Base-by-base conservation (phyloP, 2,888 invertebrate genomes). In the Eupithecia subumbrata region DNA sequence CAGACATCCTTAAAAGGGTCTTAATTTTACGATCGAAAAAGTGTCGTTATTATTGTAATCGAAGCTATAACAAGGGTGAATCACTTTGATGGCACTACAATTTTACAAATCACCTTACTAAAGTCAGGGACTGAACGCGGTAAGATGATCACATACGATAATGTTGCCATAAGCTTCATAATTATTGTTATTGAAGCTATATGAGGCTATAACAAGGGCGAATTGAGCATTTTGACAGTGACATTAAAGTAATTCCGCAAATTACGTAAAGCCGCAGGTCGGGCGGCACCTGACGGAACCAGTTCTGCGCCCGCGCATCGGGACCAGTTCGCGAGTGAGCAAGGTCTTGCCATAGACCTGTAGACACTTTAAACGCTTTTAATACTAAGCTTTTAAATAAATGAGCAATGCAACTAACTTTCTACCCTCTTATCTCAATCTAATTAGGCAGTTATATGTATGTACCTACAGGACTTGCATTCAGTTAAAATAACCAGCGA, bases 321-420 rank as follows among this genome's bases (percentile, higher is more conserved):
- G 84, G 88, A 93, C 93, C 91, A 88, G 93, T 92, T 90, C 83
- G 78, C 82, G 86, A 87, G 78, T 82, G 86, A 87, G 89, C 93
- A 92, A 93, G 93, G 94, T 93, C 93, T 87, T 88, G 87, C 84
- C 90, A 88, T 88, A 89, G 87, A 86, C 87, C 82, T 84, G 84
- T 84, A 77, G 8, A n/a, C 48, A 48, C 48, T 72, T 40, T 66
- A 66, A 66, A 67, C 22, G n/a, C 12, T 22, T 43, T n/a, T 12
- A 40, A 40, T n/a, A 12, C 2, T 8, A 12, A 14, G 25, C 40
- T 68, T 25, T 67, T 67, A 5, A 37, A 40, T 40, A 11, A 67
- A n/a, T 40, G 8, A n/a, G 37, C 11, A 40, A n/a, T n/a, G n/a
- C n/a, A 40, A 66, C 40, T 40, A n/a, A 12, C 37, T 67, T 34